Percentiles rank a stretch among this genome's conserved stretches.
Evolutionary conservation across 2,113 vertebrate species (phyloP).

Genomic region (Brachionichthys hirsutus): DNA sequence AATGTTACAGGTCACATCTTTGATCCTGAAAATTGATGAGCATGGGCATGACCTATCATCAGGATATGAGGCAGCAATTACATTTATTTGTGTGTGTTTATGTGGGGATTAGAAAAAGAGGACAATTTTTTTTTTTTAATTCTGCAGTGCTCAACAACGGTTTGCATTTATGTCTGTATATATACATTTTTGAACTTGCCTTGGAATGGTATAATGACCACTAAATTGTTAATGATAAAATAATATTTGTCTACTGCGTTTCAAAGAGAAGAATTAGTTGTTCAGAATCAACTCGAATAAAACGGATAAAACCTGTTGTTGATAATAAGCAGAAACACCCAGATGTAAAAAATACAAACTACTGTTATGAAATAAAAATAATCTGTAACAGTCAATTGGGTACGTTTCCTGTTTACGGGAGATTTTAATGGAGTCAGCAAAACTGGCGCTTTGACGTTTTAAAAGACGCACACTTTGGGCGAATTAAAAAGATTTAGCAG

Average conservation of each 20-base stretch:
- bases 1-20: too few species aligned
- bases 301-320: background rate
- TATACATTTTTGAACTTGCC: background rate
- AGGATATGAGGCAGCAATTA: too few species aligned
- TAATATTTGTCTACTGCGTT: too few species aligned
- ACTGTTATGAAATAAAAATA: background rate
- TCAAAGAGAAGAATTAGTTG: background rate
- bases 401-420: conserved; percentile 49
- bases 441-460: conserved; percentile 49
- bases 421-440: conserved; percentile 61
- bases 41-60: too few species aligned
- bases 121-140: too few species aligned
- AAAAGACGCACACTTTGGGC: conserved; percentile 60
- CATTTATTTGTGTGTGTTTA: too few species aligned
- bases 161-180: background rate
- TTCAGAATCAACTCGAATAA: background rate
- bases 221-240: too few species aligned
- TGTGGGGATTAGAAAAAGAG: too few species aligned
- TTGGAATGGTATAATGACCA: background rate
- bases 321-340: background rate
- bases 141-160: background rate
- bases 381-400: conserved; percentile 16
- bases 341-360: conserved; percentile 2
- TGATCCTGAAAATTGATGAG: too few species aligned
- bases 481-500: conserved; percentile 66